These are phyloP conservation scores for Agrotis puta DNA, from an alignment of 2,888 invertebrate genomes.

Conservation along the genomic window DNA sequence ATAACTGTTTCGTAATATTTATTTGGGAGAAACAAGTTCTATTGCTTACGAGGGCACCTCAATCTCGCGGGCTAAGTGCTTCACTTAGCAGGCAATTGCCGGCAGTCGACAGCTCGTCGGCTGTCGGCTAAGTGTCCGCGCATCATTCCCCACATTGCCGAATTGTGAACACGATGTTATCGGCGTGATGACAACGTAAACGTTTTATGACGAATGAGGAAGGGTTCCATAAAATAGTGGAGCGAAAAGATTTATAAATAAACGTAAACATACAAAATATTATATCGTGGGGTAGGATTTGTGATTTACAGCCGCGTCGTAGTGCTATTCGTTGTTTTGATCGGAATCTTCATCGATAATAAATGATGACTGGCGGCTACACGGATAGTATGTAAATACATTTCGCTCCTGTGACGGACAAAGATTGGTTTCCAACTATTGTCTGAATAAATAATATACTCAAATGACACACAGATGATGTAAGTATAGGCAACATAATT, in stretches of 20 bases:
- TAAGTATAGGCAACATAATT: neutral
- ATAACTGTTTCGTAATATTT: neutral
- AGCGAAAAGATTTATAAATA: constrained; percentile 6
- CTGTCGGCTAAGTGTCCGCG: constrained; percentile 43
- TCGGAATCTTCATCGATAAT: neutral
- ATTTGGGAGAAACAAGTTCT: constrained; percentile 5
- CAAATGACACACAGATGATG: constrained; percentile 21
- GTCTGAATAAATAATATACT: constrained; percentile 5
- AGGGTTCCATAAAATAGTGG: constrained; percentile 25
- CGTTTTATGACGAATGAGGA: constrained; percentile 34
- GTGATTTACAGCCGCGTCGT: neutral
- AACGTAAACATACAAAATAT: neutral
- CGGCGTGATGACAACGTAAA: constrained; percentile 5
- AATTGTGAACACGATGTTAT: constrained; percentile 19
- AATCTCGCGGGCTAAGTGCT: constrained; percentile 30
- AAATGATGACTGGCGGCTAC: neutral
- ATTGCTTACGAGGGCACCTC: neutral
- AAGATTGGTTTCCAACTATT: neutral
- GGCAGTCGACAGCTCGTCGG: constrained; percentile 19
- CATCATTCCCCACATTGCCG: constrained; percentile 15
- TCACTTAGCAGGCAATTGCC: constrained; percentile 27
- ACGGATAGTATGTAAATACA: neutral
- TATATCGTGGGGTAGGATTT: neutral
- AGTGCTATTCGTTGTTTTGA: neutral
- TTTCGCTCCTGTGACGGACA: neutral